phyloP scores from a whole-genome alignment of 1,140 invertebrate genomes.

The Ptiloglossa arizonensis region DNA sequence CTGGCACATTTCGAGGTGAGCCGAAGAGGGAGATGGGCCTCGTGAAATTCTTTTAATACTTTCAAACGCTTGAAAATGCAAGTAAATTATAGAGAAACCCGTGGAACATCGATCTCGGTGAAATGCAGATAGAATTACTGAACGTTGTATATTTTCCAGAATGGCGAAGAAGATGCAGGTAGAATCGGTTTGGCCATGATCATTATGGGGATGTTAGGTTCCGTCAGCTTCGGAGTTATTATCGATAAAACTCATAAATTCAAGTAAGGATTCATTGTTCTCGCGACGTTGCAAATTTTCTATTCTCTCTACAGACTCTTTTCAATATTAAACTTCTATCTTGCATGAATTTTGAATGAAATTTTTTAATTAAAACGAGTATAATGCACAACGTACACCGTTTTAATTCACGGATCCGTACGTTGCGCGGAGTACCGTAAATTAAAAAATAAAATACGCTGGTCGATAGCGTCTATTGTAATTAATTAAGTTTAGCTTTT shows the following conservation, averaged over 20 bases:
- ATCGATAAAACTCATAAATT: slow-evolving; percentile 86
- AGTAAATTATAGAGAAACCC: neutral
- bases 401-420: too few relatives aligned
- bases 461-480: too few relatives aligned
- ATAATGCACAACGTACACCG: too few relatives aligned
- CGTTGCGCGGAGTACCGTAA: too few relatives aligned
- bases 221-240: slow-evolving; percentile 86
- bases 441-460: too few relatives aligned
- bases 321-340: neutral
- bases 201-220: slow-evolving; percentile 86
- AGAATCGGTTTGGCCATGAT: slow-evolving; percentile 88
- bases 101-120: slow-evolving; percentile 6
- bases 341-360: too few relatives aligned
- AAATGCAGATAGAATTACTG: neutral
- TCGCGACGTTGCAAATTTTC: neutral
- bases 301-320: neutral
- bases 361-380: too few relatives aligned
- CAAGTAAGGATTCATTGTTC: slow-evolving; percentile 80
- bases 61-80: neutral
- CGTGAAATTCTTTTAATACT: neutral
- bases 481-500: too few relatives aligned
- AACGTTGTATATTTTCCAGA: slow-evolving; percentile 69
- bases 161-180: slow-evolving; percentile 84
- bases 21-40: neutral
- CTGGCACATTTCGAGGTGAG: slow-evolving; percentile 84